These are phyloP conservation scores for Reticulitermes speratus DNA, from an alignment of 1,140 invertebrate species.

Conservation along the genomic window DNA sequence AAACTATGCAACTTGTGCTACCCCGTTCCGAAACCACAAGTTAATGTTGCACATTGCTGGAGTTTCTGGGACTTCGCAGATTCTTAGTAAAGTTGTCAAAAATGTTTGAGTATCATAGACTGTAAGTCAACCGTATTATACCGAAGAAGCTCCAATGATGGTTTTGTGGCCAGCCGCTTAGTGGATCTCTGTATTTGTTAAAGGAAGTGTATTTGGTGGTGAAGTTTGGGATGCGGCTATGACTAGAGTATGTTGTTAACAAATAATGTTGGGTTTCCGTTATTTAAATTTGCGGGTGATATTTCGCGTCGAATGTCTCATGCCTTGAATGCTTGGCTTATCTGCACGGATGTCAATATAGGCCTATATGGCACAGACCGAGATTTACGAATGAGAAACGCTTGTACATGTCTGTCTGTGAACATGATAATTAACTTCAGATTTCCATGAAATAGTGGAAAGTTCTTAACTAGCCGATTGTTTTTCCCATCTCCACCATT, in stretches of 20 bases:
- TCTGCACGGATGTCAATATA: too few relatives aligned
- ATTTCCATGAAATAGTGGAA: too few relatives aligned
- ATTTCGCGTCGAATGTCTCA: background rate
- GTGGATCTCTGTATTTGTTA: too few relatives aligned
- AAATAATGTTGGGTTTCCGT: background rate
- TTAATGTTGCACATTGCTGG: background rate
- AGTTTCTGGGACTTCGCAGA: background rate
- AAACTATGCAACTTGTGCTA: constrained; percentile 1
- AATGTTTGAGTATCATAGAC: background rate
- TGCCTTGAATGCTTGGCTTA: too few relatives aligned
- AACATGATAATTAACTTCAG: too few relatives aligned
- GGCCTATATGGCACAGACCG: too few relatives aligned
- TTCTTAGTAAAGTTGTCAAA: background rate
- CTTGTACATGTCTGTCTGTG: too few relatives aligned
- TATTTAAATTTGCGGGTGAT: background rate
- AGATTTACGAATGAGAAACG: too few relatives aligned
- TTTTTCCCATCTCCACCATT: too few relatives aligned
- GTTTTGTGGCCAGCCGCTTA: background rate
- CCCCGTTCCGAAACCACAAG: background rate
- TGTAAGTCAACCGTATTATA: background rate
- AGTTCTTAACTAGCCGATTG: too few relatives aligned
- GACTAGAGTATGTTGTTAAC: background rate
- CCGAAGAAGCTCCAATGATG: background rate
- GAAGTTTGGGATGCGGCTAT: background rate
- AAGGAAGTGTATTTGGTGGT: background rate